Percentiles rank a stretch among this genome's conserved stretches.
Evolutionary conservation across 2,888 invertebrate genomes (phyloP).

Genomic region (Mimachlamys varia): DNA sequence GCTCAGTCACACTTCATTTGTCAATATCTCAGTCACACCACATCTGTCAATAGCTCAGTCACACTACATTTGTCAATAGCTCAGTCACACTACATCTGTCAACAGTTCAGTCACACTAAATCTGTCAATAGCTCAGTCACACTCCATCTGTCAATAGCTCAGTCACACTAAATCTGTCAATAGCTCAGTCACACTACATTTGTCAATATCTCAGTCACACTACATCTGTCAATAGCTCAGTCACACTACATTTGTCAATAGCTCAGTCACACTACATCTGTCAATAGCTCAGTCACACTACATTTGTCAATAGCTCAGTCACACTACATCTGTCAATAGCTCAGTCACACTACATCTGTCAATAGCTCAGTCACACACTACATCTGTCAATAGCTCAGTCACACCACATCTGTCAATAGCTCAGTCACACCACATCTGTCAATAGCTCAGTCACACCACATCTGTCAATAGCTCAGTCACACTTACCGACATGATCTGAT

Average conservation of each 20-base stretch:
- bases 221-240: background rate
- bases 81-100: background rate
- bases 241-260: background rate
- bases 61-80: background rate
- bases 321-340: background rate
- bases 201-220: background rate
- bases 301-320: background rate
- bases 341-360: background rate
- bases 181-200: background rate
- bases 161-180: background rate
- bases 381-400: background rate
- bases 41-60: background rate
- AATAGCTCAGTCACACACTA: background rate
- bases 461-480: background rate
- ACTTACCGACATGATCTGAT: conserved; percentile 47
- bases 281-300: background rate
- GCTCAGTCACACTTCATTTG: background rate
- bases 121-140: background rate
- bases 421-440: background rate
- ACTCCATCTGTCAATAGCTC: background rate
- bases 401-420: background rate
- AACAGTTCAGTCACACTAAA: background rate
- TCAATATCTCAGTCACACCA: too few species aligned
- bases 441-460: background rate
- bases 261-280: background rate